Evolutionary conservation across 2,797 vertebrate genomes (phyloP).

Genomic region (Choloepus didactylus): DNA sequence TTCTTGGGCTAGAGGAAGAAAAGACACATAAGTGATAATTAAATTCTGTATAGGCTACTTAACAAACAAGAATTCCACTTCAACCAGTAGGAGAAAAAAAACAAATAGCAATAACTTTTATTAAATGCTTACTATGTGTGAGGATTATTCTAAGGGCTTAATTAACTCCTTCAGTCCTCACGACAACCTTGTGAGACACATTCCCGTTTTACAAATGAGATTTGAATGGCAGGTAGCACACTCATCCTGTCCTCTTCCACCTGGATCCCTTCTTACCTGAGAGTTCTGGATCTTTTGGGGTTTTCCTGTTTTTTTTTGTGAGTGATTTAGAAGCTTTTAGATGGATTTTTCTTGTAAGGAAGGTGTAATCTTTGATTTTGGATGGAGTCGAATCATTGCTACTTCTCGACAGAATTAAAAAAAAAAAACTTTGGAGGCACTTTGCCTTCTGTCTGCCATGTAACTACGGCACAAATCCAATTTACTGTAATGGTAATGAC

Average conservation of each 20-base stretch:
- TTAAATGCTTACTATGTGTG: slow-evolving; percentile 53
- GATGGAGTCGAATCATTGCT: background rate
- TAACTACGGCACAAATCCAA: background rate
- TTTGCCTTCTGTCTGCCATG: background rate
- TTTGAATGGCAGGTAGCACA: background rate
- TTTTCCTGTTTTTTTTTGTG: slow-evolving; percentile 21
- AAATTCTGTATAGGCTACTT: slow-evolving; percentile 49
- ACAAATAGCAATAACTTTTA: slow-evolving; percentile 62
- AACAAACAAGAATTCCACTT: background rate
- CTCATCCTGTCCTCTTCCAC: background rate
- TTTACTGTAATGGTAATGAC: background rate
- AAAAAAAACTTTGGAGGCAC: background rate
- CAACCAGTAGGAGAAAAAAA: slow-evolving; percentile 4
- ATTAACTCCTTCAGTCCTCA: slow-evolving; percentile 41
- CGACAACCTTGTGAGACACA: background rate
- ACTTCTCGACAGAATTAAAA: background rate
- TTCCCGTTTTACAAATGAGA: background rate
- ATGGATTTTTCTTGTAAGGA: slow-evolving; percentile 24
- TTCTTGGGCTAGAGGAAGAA: background rate
- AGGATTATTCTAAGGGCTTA: slow-evolving; percentile 59
- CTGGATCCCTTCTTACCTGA: background rate
- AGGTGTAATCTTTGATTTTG: background rate
- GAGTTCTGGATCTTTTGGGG: background rate
- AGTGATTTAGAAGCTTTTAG: background rate
- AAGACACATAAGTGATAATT: background rate